Base-by-base conservation (phyloP, 2,113 vertebrate species). In the Actenoides hombroni region DNA sequence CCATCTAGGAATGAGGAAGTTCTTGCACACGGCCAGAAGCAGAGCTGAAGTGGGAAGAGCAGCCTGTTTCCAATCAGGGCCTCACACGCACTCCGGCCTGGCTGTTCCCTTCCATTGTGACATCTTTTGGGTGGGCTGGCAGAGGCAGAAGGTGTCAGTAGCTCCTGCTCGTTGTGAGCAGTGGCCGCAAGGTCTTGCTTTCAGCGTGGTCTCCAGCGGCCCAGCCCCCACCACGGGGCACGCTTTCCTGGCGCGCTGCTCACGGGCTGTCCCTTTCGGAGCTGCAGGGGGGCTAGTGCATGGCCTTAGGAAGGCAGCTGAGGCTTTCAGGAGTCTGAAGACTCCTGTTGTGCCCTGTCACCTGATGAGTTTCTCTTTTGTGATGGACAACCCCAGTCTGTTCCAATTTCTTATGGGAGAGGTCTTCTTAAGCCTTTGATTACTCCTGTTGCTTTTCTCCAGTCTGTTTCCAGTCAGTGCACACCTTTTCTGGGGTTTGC, bases 11-110 rank as follows among this genome's bases (percentile, higher is more conserved):
- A 97, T 95, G 92, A 94, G 95, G 95, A 95, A 96, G n/a, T 61
- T 91, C 80, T 90, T 40, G 16, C 35, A 65, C 48, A 64, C 42
- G 0, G 57, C 94, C 92, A 96, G 92, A 82, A 95, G 81, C 90
- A 61, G 86, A 89, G 88, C 91, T 73, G 73, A 86, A 84, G 90
- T 92, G 65, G 42, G 80, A 89, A 79, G 80, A 92, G 81, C 61
- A 82, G 86, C 65, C 92, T 96, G 95, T 82, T 96, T 96, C 90
- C 80, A 97, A 96, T 96, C 91, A 95, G 61, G 81, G 83, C 86
- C 77, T 96, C 88, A 90, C 94, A 95, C 74, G 85, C 95, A 93
- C 80, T 88, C 48, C 4, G 6, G 42, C 79, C 60, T 4, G 16
- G 56, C 92, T 73, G 86, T 83, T 96, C 87, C 83, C 90, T 94